These are phyloP conservation scores for Cephalopachus bancanus DNA, from an alignment of 2,797 vertebrate species.

Conservation along the genomic window DNA sequence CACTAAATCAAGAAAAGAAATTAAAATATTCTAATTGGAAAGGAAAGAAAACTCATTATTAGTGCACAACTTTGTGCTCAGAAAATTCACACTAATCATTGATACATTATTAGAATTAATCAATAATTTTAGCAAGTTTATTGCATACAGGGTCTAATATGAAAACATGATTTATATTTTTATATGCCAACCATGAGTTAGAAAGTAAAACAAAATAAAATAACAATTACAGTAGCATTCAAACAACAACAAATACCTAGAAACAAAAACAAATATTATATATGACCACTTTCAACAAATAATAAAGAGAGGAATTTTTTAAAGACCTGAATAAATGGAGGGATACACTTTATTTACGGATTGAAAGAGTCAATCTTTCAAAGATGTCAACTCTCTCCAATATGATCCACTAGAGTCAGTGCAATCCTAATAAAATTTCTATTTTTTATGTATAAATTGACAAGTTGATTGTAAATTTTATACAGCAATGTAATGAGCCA, in stretches of 20 bases:
- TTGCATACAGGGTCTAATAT: neutral
- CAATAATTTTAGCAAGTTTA: neutral
- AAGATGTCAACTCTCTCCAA: neutral
- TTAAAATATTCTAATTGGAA: slow-evolving; percentile 23
- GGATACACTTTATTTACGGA: neutral
- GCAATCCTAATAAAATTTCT: slow-evolving; percentile 5
- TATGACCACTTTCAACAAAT: neutral
- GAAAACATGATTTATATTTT: neutral
- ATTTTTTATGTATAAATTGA: neutral
- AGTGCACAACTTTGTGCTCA: neutral
- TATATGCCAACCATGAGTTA: neutral
- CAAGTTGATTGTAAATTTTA: slow-evolving; percentile 1
- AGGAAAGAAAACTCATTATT: slow-evolving; percentile 54
- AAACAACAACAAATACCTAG: slow-evolving; percentile 24
- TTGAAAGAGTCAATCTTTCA: slow-evolving; percentile 18
- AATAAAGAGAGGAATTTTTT: neutral
- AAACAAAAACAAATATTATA: neutral
- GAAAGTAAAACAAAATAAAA: slow-evolving; percentile 28
- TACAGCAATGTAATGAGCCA: neutral
- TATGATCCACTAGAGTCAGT: neutral
- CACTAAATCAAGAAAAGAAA: slow-evolving; percentile 31
- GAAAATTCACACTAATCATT: neutral
- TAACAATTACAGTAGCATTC: neutral
- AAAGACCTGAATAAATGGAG: neutral
- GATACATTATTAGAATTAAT: slow-evolving; percentile 1